Base-by-base conservation (phyloP, 2,797 vertebrate genomes). In the Meriones psammophilus region DNA sequence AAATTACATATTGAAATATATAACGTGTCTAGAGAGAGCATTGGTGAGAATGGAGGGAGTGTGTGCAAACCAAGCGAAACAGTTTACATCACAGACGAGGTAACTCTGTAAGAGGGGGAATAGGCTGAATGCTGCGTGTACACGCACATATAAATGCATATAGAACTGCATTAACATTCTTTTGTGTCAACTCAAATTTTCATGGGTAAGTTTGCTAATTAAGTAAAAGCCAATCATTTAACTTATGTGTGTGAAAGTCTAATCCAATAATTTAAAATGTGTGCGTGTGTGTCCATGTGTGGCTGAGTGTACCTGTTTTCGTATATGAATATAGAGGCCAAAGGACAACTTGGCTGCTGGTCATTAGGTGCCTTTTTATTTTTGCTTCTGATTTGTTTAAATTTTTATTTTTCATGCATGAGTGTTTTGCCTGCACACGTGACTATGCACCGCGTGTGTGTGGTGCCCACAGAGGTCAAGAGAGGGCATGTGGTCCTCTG, bases 131-230 rank as follows among this genome's bases (percentile, higher is more conserved):
- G 46, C 6, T 50, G 46, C 46, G 18, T 46, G 30, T 6, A 20
- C n/a, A 28, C 15, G 24, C n/a, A 60, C 20, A 74, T 60, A 96
- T 97, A 97, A 97, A 88, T 39, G 39, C 39, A 39, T 39, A 39
- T 39, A 39, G 39, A 39, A 39, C 39, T 96, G 94, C 95, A 74
- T 62, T 97, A 84, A 94, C 76, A 83, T 22, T 46, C 96, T 97
- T 97, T 96, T 97, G 96, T 96, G 98, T 98, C 97, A 98, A 76
- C 95, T 97, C 97, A 96, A 97, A 97, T 96, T 96, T 96, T 86
- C 96, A 64, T 97, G 97, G 89, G 97, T 87, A 94, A 97, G 92
- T 97, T 89, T 97, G 95, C 62, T 83, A 73, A 97, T 84, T 95
- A 97, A 96, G 86, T 97, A 97, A 91, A 98, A 92, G n/a, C 36